Evolutionary conservation across 2,797 vertebrate genomes (phyloP).

Genomic region (Mormyrus proboscirostris): DNA sequence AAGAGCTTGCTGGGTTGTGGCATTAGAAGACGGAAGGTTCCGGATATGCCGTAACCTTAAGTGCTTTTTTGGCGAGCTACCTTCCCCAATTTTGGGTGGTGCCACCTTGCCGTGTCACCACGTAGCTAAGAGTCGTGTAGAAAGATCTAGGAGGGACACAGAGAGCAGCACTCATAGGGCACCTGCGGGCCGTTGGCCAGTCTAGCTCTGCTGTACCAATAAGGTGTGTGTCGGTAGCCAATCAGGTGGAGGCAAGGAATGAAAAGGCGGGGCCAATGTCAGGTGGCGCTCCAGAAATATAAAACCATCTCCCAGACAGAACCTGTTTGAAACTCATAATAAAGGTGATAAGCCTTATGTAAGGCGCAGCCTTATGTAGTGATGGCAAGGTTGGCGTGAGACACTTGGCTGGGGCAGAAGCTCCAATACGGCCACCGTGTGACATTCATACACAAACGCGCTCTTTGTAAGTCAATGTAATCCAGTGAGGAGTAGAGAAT

Average conservation of each 20-base stretch:
- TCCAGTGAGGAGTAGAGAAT: not conserved
- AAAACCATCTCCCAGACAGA: not conserved
- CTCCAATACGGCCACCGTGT: not conserved
- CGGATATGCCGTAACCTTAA: not conserved
- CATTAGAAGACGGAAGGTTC: not conserved
- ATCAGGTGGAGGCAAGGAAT: not conserved
- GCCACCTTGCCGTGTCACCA: not conserved
- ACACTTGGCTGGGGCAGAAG: not conserved
- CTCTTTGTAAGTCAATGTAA: not conserved
- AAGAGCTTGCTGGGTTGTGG: not conserved
- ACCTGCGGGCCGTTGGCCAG: not conserved
- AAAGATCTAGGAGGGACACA: not conserved
- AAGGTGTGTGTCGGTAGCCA: not conserved
- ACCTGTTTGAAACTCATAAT: not conserved
- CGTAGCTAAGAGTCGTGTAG: not conserved
- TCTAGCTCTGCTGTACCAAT: not conserved
- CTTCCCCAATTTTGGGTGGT: not conserved
- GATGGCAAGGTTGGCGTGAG: not conserved
- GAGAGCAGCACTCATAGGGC: not conserved
- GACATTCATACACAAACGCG: not conserved
- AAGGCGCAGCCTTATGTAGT: not conserved
- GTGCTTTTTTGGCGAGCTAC: not conserved
- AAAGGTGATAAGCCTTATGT: not conserved
- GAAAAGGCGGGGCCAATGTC: not conserved
- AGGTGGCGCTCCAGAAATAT: not conserved